Percentiles rank a stretch among this genome's conserved stretches.
Evolutionary conservation across 2,888 invertebrate genomes (phyloP).

Genomic region (Blomia tropicalis): DNA sequence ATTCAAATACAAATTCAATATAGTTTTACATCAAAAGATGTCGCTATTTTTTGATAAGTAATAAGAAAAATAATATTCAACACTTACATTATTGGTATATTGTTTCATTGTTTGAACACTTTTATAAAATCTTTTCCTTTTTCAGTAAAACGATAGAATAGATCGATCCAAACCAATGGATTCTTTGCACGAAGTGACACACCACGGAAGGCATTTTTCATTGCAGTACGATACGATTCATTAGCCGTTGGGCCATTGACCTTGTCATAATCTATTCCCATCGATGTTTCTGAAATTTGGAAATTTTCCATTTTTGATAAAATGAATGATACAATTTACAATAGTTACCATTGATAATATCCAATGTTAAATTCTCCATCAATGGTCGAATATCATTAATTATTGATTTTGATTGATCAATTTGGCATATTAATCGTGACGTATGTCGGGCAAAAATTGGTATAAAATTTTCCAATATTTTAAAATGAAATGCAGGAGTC

Average conservation of each 20-base stretch:
- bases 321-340: neutral
- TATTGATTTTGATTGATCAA: neutral
- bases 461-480: slow-evolving; percentile 9
- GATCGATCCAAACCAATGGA: neutral
- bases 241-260: neutral
- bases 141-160: neutral
- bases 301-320: neutral
- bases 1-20: too few species aligned
- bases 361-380: neutral
- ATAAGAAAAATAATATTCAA: too few species aligned
- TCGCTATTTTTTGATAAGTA: too few species aligned
- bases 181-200: neutral
- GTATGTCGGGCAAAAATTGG: slow-evolving; percentile 3
- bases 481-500: slow-evolving; percentile 9
- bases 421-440: neutral
- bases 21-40: too few species aligned
- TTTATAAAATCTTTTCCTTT: neutral
- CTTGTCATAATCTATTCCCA: slow-evolving; percentile 1
- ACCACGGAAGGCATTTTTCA: neutral
- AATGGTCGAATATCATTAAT: slow-evolving; percentile 1
- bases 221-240: neutral
- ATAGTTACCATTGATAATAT: neutral
- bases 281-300: slow-evolving; percentile 3
- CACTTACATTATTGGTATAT: neutral
- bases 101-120: neutral